These are phyloP conservation scores for Leguminivora glycinivorella DNA, from an alignment of 1,140 invertebrate genomes.

Conservation along the genomic window DNA sequence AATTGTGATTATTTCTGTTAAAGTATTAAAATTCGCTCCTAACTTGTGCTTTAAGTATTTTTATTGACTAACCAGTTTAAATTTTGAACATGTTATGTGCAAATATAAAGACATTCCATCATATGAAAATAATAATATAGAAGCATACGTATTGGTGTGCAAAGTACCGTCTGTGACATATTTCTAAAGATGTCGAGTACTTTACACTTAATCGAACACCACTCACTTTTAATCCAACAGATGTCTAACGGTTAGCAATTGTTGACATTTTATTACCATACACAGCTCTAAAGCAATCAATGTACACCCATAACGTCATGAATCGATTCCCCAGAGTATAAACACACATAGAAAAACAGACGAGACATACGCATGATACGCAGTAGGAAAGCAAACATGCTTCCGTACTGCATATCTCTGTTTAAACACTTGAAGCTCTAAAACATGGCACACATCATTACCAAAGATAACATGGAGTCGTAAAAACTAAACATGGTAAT, in stretches of 20 bases:
- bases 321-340: constrained; percentile 4
- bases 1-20: too few species aligned
- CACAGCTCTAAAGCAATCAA: constrained; percentile 6
- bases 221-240: not conserved
- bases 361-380: constrained; percentile 5
- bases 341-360: not conserved
- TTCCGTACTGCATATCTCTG: constrained; percentile 41
- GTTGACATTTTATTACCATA: constrained; percentile 7
- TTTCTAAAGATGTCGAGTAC: not conserved
- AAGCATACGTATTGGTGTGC: too few species aligned
- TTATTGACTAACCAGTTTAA: too few species aligned
- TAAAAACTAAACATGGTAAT: constrained; percentile 25
- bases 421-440: constrained; percentile 31
- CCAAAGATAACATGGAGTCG: constrained; percentile 31
- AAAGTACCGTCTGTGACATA: not conserved
- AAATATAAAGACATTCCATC: too few species aligned
- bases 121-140: too few species aligned
- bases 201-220: not conserved
- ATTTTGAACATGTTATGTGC: too few species aligned
- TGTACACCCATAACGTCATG: not conserved
- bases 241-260: constrained; percentile 8
- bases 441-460: constrained; percentile 29
- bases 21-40: too few species aligned
- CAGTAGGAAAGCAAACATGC: constrained; percentile 56
- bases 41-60: too few species aligned